A percentile compares a stretch with the other conserved stretches of the same genome.
Conservation (phyloP, 2,113 vertebrate species). For the Ailurus styani region DNA sequence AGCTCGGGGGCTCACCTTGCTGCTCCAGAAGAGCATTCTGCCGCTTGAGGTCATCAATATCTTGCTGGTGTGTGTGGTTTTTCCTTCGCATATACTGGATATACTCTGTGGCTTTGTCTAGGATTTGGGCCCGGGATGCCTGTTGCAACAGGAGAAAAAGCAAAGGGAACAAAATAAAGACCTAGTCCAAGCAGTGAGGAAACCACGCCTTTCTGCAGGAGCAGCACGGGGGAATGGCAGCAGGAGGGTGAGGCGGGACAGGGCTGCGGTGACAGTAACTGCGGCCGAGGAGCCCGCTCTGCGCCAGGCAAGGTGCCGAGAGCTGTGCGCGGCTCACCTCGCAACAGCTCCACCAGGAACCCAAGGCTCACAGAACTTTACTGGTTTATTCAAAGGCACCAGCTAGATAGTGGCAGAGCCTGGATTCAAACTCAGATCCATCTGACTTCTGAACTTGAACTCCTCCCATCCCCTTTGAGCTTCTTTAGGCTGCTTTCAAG, state of each 20-base stretch:
- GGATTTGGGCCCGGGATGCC: conserved; percentile 98
- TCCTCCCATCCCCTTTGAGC: background rate
- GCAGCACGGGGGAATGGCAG: background rate
- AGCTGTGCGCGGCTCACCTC: background rate
- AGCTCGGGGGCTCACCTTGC: conserved; percentile 85
- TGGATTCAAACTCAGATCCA: background rate
- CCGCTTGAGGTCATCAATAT: conserved; percentile 96
- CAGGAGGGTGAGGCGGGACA: background rate
- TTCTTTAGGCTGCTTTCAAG: conserved; percentile 11
- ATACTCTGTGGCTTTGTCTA: conserved; percentile 99
- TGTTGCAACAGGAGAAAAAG: conserved; percentile 85
- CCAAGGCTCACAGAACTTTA: background rate
- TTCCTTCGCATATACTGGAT: conserved; percentile 98
- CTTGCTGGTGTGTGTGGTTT: conserved; percentile 98
- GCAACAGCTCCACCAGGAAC: background rate
- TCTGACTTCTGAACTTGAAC: background rate
- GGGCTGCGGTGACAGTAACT: background rate
- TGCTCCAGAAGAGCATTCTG: conserved; percentile 96
- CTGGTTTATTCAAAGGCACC: conserved; percentile 10
- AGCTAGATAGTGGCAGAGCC: background rate
- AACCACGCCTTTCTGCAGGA: background rate
- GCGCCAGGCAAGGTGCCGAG: background rate
- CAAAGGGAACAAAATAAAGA: conserved; percentile 81
- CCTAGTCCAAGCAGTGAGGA: conserved; percentile 50
- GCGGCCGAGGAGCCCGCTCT: background rate